These are phyloP conservation scores for Paedocypris micromegethes DNA, from an alignment of 2,797 vertebrate genomes.

Conservation along the genomic window DNA sequence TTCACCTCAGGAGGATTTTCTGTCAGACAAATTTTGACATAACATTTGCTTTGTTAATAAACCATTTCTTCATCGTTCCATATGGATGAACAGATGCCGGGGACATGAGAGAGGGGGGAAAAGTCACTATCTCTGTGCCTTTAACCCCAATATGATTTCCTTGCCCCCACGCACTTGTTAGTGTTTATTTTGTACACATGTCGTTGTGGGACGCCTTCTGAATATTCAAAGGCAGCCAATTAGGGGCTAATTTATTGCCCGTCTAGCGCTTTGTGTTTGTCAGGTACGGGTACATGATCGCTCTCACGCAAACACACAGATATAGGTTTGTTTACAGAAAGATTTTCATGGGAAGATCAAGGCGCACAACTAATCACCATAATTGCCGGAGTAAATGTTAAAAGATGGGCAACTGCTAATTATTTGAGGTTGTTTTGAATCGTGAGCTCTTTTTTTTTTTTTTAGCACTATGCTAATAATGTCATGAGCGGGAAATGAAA, in stretches of 20 bases:
- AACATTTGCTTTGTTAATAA: constrained; percentile 25
- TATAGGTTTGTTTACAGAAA: constrained; percentile 43
- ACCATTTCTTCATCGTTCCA: constrained; percentile 28
- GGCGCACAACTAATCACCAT: constrained; percentile 43
- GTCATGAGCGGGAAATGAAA: constrained; percentile 4
- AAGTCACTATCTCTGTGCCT: constrained; percentile 27
- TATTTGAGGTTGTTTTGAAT: constrained; percentile 39
- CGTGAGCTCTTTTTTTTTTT: constrained; percentile 1
- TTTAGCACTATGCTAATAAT: constrained; percentile 30
- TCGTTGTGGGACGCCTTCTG: constrained; percentile 45
- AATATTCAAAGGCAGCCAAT: constrained; percentile 53
- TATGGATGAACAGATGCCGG: constrained; percentile 46
- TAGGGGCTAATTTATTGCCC: constrained; percentile 46
- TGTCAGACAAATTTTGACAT: constrained; percentile 22
- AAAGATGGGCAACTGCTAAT: constrained; percentile 39
- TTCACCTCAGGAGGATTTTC: constrained; percentile 16
- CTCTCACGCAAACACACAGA: constrained; percentile 11
- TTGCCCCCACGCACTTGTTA: constrained; percentile 38
- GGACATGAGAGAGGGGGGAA: constrained; percentile 17
- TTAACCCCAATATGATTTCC: constrained; percentile 28
- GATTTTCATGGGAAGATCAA: constrained; percentile 50
- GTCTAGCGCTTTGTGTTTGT: constrained; percentile 35
- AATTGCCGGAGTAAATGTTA: constrained; percentile 44
- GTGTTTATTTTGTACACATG: constrained; percentile 50
- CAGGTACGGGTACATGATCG: constrained; percentile 21